Base-by-base conservation (phyloP, 2,888 invertebrate genomes). In the Platypus cylindrus region DNA sequence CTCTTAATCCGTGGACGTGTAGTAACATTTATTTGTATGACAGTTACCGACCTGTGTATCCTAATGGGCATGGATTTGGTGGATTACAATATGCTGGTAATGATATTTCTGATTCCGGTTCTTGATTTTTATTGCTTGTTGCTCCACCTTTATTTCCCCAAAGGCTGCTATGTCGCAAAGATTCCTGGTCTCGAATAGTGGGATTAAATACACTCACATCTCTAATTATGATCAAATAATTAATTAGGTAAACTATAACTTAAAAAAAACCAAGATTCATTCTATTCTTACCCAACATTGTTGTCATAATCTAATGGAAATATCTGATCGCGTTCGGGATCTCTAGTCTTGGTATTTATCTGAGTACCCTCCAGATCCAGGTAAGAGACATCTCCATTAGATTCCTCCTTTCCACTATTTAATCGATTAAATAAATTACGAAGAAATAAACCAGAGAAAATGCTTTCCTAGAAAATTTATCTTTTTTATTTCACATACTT, bases 11-110 rank as follows among this genome's bases (percentile, higher is more conserved):
- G n/a, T n/a, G n/a, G n/a, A n/a, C n/a, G n/a, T n/a, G n/a, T n/a
- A n/a, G n/a, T n/a, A n/a, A n/a, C n/a, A n/a, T n/a, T n/a, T n/a
- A n/a, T n/a, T n/a, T n/a, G n/a, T n/a, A n/a, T n/a, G n/a, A n/a
- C 7, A 11, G 15, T 8, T 13, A 29, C 49, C 61, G 62, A 83
- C 87, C 78, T 42, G 78, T 75, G 56, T 86, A 94, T 45, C 94
- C 97, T 38, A 87, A 75, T 2, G 97, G 98, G 56, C 98, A 98
- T 1, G 98, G 98, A 63, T 98, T 98, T 2, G 97, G 97, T 1
- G 98, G 98, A 61, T 95, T 94, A 62, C 98, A 98, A 63, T 98
- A 98, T 13, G 97, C 94, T 0, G 97, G 97, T 38, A 98, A 67
- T 9, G 83, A 78, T 7, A 85, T 83, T 55, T 97, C 94, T 3